Percentiles rank a stretch among this genome's conserved stretches.
Evolutionary conservation across 2,113 vertebrate species (phyloP).

Genomic region (Galbula dea): DNA sequence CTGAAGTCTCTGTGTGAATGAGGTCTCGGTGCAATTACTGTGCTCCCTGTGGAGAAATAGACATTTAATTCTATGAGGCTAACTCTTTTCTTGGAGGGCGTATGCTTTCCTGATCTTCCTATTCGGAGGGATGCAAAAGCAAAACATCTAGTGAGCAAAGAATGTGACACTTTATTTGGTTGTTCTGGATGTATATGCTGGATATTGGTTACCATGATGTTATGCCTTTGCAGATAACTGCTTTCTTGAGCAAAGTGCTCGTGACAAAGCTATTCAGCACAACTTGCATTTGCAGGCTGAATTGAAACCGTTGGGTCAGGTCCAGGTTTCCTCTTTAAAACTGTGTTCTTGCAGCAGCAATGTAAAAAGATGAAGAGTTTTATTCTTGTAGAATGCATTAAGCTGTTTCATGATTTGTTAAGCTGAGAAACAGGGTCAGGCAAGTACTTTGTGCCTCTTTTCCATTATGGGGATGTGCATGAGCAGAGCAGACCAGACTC

Average conservation of each 20-base stretch:
- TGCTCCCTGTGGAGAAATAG: slow-evolving; percentile 36
- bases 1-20: neutral
- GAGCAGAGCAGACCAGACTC: rapidly evolving
- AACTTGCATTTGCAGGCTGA: neutral
- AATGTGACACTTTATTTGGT: neutral
- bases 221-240: neutral
- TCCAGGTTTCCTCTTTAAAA: neutral
- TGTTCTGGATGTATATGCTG: neutral
- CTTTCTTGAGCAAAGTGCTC: neutral
- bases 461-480: rapidly evolving
- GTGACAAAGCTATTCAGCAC: neutral
- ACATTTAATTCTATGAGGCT: slow-evolving; percentile 23
- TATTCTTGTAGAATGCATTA: neutral
- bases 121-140: neutral
- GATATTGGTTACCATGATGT: neutral
- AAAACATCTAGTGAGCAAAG: neutral
- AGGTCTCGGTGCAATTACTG: slow-evolving; percentile 37
- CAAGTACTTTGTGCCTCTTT: neutral
- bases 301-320: neutral
- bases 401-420: neutral
- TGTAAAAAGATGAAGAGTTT: neutral
- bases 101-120: slow-evolving; percentile 41
- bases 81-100: neutral
- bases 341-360: neutral
- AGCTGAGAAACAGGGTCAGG: neutral